phyloP scores from a whole-genome alignment of 2,113 vertebrate species.

The Thermophis baileyi region DNA sequence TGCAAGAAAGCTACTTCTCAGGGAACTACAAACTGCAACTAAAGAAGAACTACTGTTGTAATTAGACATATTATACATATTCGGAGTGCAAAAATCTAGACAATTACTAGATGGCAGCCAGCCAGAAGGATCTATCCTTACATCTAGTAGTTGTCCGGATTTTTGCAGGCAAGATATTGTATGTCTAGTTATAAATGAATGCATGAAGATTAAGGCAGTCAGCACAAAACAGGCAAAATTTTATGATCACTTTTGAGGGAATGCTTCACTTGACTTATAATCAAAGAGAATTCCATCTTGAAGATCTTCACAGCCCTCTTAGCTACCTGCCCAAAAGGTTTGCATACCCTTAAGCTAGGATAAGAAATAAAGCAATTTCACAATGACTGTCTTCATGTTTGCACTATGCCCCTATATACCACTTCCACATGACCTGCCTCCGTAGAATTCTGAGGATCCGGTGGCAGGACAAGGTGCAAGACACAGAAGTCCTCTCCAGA shows the following conservation, averaged over 20 bases:
- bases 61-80: background rate
- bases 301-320: background rate
- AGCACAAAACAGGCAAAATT: background rate
- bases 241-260: background rate
- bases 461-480: too few relatives aligned
- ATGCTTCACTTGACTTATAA: background rate
- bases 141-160: background rate
- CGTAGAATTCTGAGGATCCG: too few relatives aligned
- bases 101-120: background rate
- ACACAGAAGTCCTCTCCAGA: too few relatives aligned
- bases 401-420: background rate
- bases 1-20: background rate
- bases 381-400: background rate
- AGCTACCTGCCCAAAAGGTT: background rate
- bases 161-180: background rate
- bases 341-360: background rate
- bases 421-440: too few relatives aligned
- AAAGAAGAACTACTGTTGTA: background rate
- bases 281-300: background rate
- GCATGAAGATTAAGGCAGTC: background rate
- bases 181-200: background rate
- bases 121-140: background rate
- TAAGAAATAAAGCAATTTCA: background rate
- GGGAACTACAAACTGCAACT: background rate
- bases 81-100: background rate